Base-by-base conservation (phyloP, 1,140 invertebrate genomes). In the Pseudomyrmex dendroicus region DNA sequence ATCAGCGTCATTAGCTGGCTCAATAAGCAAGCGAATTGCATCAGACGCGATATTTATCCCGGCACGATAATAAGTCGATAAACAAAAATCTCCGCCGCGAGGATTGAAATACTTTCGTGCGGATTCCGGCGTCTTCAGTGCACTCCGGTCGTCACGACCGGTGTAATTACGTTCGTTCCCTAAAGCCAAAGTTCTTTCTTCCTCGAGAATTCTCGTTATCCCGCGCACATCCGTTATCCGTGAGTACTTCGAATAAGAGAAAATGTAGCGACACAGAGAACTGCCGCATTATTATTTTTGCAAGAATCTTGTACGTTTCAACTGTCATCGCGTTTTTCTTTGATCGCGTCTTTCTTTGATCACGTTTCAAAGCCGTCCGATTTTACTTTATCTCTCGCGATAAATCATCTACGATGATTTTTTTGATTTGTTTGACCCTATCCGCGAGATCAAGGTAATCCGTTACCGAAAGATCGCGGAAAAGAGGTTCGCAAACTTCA, bases 21-120 rank as follows among this genome's bases (percentile, higher is more conserved):
- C 92, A 94, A 93, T 88, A 93, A 89, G 86, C 50, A 89, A 89
- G 61, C 73, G 54, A 90, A 87, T 94, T 94, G 93, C 93, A 86
- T 94, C 93, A 94, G 92, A 91, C 91, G 85, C 63, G 91, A 93
- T 93, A 85, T 93, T 93, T 91, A 93, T 92, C 90, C 91, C 89
- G 76, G 25, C 78, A 72, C 73, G 91, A 92, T 91, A 90, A 86
- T 86, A 20, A 83, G 86, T 84, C 87, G 91, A 92, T 93, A 92
- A 93, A 92, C 86, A 91, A 91, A 90, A 89, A 88, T 90, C 91
- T 88, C 89, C 76, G 52, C 73, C 48, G 12, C 73, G 84, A 77
- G 86, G 77, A 91, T 88, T 92, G 83, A 93, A 93, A 92, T 93
- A 92, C 87, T 92, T 91, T 89, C 88, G 54, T 83, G 76, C 80